Evolutionary conservation across 2,113 vertebrate genomes (phyloP).

Genomic region (Chroicocephalus ridibundus): DNA sequence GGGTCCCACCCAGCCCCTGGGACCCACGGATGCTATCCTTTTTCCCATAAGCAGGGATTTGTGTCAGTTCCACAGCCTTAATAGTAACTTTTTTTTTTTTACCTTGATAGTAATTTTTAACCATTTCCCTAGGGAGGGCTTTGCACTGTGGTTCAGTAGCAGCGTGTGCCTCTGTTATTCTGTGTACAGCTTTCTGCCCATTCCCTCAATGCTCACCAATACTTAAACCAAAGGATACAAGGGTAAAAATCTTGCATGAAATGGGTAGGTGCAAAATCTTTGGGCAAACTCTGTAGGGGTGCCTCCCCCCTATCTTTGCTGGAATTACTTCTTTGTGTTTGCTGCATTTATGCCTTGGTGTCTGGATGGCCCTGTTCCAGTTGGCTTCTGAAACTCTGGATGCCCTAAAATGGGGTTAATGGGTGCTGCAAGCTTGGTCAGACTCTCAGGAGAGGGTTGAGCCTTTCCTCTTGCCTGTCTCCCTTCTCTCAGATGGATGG

Average conservation of each 20-base stretch:
- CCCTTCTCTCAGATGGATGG: not conserved
- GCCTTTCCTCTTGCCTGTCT: not conserved
- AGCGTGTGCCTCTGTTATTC: not conserved
- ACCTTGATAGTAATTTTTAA: not conserved
- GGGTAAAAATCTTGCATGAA: not conserved
- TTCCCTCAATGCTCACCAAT: not conserved
- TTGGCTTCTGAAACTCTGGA: not conserved
- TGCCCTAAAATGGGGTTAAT: not conserved
- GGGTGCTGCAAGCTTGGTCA: not conserved
- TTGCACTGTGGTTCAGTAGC: not conserved
- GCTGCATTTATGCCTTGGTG: not conserved
- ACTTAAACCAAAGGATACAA: not conserved
- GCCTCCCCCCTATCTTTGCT: not conserved
- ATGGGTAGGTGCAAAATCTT: not conserved
- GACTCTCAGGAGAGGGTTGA: not conserved
- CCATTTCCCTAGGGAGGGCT: not conserved
- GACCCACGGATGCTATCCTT: not conserved
- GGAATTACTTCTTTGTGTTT: not conserved
- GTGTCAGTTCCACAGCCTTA: not conserved
- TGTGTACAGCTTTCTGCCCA: not conserved
- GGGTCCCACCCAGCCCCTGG: not conserved
- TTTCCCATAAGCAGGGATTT: not conserved
- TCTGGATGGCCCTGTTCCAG: not conserved
- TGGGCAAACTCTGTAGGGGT: not conserved
- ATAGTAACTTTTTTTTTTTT: not conserved